Evolutionary conservation across 2,113 vertebrate species (phyloP), one percentile per base, ranked within the genome.

Genomic region (Penelope pileata): DNA sequence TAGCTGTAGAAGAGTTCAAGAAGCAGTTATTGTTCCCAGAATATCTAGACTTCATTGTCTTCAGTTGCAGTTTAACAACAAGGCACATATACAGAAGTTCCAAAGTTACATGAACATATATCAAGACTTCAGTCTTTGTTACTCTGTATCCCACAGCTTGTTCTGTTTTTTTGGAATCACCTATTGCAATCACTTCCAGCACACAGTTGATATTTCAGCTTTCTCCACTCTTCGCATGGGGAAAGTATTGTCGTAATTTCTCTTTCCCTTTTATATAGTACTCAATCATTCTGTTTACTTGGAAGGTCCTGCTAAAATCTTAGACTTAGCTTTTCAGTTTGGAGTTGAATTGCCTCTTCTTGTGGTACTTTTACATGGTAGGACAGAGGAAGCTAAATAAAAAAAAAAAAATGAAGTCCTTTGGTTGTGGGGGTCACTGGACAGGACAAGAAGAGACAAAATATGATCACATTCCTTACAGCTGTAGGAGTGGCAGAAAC

Each of bases 321-420:
- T 83, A 72, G 7, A 24, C 32, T 87, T 12, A 6, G 16, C 9
- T 90, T 22, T 86, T 47, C 43, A 40, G 5, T 70, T 77, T 16
- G 13, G 51, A 51, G 29, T 70, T 91, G 27, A 58, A 47, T 93
- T 86, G 81, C 54, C 13, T 56, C 36, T 43, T 80, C 29, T 22
- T n/a, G 32, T 3, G 3, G 10, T 1, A 2, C 50, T 83, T 2
- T 42, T 42, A 22, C 0, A 48, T 58, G 4, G 63, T 51, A 54
- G 53, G 19, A 69, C 60, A 50, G 48, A 10, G 7, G 8, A 90
- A 69, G 14, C 54, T 74, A 27, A 91, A 56, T 17, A 67, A 17
- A 51, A 27, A 91, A 56, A 16, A 67, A 17, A 51, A 70, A 79
- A 22, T 34, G 11, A 12, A 69, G 6, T 50, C 29, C 26, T 62